Evolutionary conservation across 2,113 vertebrate species (phyloP), one percentile per base, ranked within the genome.

Genomic region (Entosphenus tridentatus): DNA sequence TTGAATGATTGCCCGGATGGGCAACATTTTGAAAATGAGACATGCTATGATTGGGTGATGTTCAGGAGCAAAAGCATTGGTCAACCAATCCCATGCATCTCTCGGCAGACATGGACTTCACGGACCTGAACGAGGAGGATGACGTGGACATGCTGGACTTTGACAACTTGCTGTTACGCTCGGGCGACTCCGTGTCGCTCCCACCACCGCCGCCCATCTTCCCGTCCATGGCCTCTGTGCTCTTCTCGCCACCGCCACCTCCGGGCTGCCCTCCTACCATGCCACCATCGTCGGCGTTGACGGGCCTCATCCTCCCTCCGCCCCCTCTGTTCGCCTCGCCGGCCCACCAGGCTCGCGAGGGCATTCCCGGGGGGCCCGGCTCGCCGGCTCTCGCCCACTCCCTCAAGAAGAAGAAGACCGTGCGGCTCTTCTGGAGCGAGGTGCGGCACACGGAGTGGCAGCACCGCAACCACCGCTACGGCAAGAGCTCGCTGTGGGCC

Each of bases 381-480:
- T 86, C 73, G 75, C 79, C 72, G 83, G 84, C 76, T 86, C 83
- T 73, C 88, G 89, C 72, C 79, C 79, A 11, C 79, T 93, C 95
- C 77, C 82, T 87, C 67, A 96, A 95, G 80, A 97, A 95, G 79
- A 95, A 91, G 83, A 97, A 97, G 83, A 97, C 92, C 67, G 93
- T 97, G 71, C 83, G 92, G 72, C 85, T 97, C 11, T 97, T 97
- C 79, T 97, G 92, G 92, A 96, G 88, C 2, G 92, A 97, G 77
- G 87, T 97, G 71, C 83, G 89, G 75, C 87, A 86, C 2, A 79
- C 85, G 76, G 86, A 96, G 75, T 91, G 88, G 87, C 88, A 88
- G 55, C 83, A 82, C 72, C 84, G 83, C 76, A 87, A 81, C 73
- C 87, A 89, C 74, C 86, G 85, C 73, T 81, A 79, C 75, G 87